Evolutionary conservation across 1,140 invertebrate genomes (phyloP).

Genomic region (Globodera rostochiensis): DNA sequence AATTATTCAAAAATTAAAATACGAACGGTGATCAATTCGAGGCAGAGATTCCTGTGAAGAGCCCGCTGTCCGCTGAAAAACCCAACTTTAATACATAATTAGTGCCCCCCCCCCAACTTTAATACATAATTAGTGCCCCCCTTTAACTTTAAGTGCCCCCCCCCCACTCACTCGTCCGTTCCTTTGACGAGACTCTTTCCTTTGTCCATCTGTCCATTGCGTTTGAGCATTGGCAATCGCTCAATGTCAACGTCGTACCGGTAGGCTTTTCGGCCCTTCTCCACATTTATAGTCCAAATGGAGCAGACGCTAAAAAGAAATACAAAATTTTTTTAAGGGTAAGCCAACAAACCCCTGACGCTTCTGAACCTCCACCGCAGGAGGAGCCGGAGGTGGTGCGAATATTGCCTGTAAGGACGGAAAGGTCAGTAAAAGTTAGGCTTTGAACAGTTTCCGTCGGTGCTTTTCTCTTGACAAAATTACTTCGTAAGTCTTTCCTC

Average conservation of each 20-base stretch:
- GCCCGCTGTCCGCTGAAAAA: constrained; percentile 30
- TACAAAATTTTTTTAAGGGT: no score
- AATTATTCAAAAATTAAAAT: background rate
- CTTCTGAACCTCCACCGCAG: constrained; percentile 28
- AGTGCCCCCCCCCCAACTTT: background rate
- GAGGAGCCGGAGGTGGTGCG: background rate
- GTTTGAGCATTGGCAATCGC: constrained; percentile 18
- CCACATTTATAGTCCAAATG: constrained; percentile 34
- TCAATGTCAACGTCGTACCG: constrained; percentile 43
- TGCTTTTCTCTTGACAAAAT: background rate
- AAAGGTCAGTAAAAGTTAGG: background rate
- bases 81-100: no score
- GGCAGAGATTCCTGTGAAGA: constrained; percentile 37
- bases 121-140: background rate
- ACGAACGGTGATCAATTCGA: constrained; percentile 23
- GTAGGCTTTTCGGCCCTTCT: constrained; percentile 35
- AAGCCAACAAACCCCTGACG: constrained; percentile 1
- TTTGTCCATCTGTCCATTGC: constrained; percentile 34
- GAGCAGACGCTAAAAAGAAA: constrained; percentile 21
- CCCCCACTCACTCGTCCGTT: constrained; percentile 37
- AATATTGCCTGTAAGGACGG: constrained; percentile 5
- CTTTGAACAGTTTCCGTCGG: no score
- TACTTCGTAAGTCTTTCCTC: background rate
- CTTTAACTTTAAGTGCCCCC: no score
- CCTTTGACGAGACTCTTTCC: constrained; percentile 27